These are phyloP conservation scores for Tupiocoris notatus DNA, from an alignment of 2,888 invertebrate species.

Conservation along the genomic window DNA sequence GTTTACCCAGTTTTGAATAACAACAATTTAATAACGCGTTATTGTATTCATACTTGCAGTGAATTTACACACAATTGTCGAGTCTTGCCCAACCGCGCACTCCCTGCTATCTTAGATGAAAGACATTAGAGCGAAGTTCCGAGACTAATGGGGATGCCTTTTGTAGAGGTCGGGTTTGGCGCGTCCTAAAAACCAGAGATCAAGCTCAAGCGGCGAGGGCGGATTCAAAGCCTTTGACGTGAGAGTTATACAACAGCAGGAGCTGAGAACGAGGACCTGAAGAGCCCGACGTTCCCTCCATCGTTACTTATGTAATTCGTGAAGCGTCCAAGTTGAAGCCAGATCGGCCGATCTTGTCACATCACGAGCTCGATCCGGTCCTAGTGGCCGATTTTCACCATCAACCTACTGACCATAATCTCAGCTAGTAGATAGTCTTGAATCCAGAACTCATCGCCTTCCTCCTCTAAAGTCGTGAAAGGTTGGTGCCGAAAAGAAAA, in stretches of 20 bases:
- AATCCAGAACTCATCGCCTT: too few species aligned
- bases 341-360: neutral
- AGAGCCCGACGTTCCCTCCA: too few species aligned
- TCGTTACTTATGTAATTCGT: neutral
- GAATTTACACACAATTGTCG: too few species aligned
- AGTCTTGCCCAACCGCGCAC: too few species aligned
- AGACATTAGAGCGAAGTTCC: too few species aligned
- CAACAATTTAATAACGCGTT: too few species aligned
- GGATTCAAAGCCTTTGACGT: neutral
- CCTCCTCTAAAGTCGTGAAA: too few species aligned
- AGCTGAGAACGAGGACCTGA: neutral
- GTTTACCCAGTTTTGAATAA: too few species aligned
- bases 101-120: too few species aligned
- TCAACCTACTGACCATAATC: neutral
- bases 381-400: neutral
- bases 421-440: neutral
- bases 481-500: too few species aligned
- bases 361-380: neutral
- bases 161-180: neutral
- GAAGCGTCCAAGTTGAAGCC: neutral
- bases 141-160: neutral
- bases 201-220: neutral
- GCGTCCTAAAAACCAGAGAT: neutral
- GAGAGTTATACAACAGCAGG: neutral
- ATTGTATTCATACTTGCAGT: too few species aligned